phyloP scores from a whole-genome alignment of 2,888 invertebrate genomes.

The Sarcophaga variegata region DNA sequence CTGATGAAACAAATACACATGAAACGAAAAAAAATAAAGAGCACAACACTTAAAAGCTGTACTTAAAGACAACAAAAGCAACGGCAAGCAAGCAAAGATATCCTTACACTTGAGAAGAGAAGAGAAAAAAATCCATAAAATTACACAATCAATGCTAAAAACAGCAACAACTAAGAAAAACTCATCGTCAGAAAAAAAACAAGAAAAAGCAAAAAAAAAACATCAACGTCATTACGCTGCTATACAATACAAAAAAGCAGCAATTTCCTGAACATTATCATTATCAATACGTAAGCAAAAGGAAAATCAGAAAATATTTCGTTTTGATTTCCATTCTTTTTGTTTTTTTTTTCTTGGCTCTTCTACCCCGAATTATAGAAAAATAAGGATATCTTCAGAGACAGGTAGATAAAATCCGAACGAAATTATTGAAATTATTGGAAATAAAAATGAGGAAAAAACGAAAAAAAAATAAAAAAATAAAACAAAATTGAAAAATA shows the following conservation, averaged over 20 bases:
- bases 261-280: constrained; percentile 67
- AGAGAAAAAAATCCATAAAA: not conserved
- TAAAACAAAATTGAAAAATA: not conserved
- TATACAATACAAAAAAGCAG: constrained; percentile 39
- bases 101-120: not conserved
- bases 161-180: not conserved
- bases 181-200: constrained; percentile 1
- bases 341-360: not conserved
- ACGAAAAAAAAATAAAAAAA: constrained; percentile 23
- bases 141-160: not conserved
- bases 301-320: not conserved
- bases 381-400: not conserved
- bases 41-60: constrained; percentile 8
- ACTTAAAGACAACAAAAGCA: constrained; percentile 29
- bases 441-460: not conserved
- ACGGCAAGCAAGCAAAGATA: not conserved
- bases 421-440: constrained; percentile 1
- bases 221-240: constrained; percentile 54
- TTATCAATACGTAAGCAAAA: constrained; percentile 41
- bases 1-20: too few species aligned
- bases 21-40: not conserved
- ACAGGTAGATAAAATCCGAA: not conserved
- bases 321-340: not conserved
- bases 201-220: constrained; percentile 38
- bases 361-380: not conserved